Base-by-base conservation (phyloP, 1,140 invertebrate genomes). In the Zaprionus lachaisei region DNA sequence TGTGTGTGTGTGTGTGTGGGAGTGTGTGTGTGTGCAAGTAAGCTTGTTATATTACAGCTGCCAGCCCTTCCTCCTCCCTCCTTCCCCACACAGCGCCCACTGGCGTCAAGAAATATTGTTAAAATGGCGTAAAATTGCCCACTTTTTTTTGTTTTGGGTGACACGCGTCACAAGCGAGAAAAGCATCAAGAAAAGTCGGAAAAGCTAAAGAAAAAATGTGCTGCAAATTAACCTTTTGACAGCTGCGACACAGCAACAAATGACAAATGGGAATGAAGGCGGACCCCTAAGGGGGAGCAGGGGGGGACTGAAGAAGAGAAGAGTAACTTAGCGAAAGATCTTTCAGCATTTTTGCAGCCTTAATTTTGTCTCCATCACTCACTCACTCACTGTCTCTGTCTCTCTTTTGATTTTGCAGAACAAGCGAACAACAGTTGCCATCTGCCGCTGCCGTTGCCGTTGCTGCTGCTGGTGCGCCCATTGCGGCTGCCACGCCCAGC, bases 141-240 rank as follows among this genome's bases (percentile, higher is more conserved):
- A 75, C 73, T 83, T 80, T 79, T 77, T 34, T 34, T 34, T 34
- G 73, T 34, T 34, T 34, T 34, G 9, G 73, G 79, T 81, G 74
- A 72, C 58, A 60, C 64, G 57, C 62, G n/a, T 38, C 63, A 20
- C 60, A 72, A 11, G 31, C 15, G 7, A 62, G 28, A 54, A 58
- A 56, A 37, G 37, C 12, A 24, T 49, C 15, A 1, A 56, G 20
- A 41, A 20, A 63, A 41, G 44, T 17, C 0, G 47, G 11, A 37
- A 56, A 66, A n/a, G 22, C 37, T 64, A n/a, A 24, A 57, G 31
- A 34, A 24, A 51, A 73, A 79, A 80, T 87, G 72, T 92, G 77
- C 82, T 72, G 67, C 81, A 92, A 92, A 92, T 92, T 92, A 92
- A 91, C 91, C 81, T 92, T 91, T 91, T 92, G 91, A 92, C 90